Percentiles rank a stretch among this genome's conserved stretches.
phyloP scores from a whole-genome alignment of 2,797 vertebrate species.

The Lutjanus argentimaculatus region DNA sequence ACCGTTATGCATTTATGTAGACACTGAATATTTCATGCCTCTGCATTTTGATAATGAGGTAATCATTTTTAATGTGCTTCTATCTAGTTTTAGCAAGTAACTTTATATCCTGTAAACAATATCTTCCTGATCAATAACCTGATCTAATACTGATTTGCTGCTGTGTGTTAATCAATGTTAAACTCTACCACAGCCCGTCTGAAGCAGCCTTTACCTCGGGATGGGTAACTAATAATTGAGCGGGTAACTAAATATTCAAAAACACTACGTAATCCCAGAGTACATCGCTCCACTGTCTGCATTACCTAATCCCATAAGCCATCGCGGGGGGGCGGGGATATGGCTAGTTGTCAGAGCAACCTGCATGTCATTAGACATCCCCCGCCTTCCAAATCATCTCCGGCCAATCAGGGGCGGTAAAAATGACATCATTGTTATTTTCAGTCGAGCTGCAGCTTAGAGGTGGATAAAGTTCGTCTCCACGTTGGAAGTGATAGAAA shows the following conservation, averaged over 20 bases:
- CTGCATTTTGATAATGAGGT: background rate
- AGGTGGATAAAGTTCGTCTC: constrained; percentile 95
- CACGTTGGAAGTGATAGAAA: constrained; percentile 94
- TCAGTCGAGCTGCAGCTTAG: constrained; percentile 92
- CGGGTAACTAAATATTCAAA: constrained; percentile 93
- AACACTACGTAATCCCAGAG: constrained; percentile 98
- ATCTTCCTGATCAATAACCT: background rate
- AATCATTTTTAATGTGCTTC: background rate
- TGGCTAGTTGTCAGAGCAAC: constrained; percentile 91
- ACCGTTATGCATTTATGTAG: background rate
- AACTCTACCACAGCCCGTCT: background rate
- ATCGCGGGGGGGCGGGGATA: constrained; percentile 89
- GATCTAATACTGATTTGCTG: background rate
- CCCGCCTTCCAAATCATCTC: constrained; percentile 79
- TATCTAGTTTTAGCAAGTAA: background rate
- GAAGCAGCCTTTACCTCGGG: constrained; percentile 9
- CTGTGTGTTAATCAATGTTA: background rate
- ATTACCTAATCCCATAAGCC: constrained; percentile 98
- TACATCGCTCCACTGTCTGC: constrained; percentile 91
- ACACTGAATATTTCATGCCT: background rate
- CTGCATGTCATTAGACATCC: constrained; percentile 80
- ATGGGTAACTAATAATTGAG: constrained; percentile 75
- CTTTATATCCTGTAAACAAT: background rate
- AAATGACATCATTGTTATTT: constrained; percentile 99
- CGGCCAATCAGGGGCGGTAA: constrained; percentile 89